Evolutionary conservation across 2,888 invertebrate species (phyloP).

Genomic region (Drosophila tanythrix): DNA sequence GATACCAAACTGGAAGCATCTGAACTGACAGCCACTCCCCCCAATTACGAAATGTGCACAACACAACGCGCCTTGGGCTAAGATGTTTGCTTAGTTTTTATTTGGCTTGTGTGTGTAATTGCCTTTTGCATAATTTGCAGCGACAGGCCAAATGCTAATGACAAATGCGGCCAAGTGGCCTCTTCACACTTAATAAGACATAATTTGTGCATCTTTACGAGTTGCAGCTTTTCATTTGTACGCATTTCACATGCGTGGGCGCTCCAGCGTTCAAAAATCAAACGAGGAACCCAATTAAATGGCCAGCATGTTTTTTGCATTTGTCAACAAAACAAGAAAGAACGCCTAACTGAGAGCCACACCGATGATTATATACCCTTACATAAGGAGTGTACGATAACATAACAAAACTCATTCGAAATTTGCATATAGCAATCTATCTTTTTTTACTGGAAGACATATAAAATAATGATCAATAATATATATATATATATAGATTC

Average conservation of each 20-base stretch:
- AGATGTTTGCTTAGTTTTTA: conserved; percentile 10
- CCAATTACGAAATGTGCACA: conserved; percentile 12
- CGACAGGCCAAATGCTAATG: conserved; percentile 52
- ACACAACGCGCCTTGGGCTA: conserved; percentile 10
- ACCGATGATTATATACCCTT: not conserved
- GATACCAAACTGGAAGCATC: conserved; percentile 37
- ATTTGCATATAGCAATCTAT: too few relatives aligned
- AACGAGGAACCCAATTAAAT: conserved; percentile 64
- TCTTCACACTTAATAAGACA: conserved; percentile 79
- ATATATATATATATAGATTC: too few relatives aligned
- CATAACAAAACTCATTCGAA: not conserved
- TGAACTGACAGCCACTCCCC: conserved; percentile 21
- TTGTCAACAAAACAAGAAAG: conserved; percentile 12
- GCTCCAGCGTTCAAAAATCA: conserved; percentile 42
- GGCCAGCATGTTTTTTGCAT: conserved; percentile 64
- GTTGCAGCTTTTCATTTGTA: conserved; percentile 38
- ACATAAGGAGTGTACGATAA: not conserved
- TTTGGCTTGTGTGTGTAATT: conserved; percentile 10
- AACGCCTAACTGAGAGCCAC: too few relatives aligned
- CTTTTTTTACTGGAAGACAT: not conserved
- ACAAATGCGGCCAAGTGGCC: conserved; percentile 64
- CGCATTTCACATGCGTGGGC: conserved; percentile 58
- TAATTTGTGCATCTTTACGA: conserved; percentile 73
- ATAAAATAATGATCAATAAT: too few relatives aligned
- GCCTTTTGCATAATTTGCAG: conserved; percentile 46